Percentiles rank a stretch among this genome's conserved stretches.
Evolutionary conservation across 92 coral and sea anemone species (phyloP).

Genomic region (Nematostella vectensis): DNA sequence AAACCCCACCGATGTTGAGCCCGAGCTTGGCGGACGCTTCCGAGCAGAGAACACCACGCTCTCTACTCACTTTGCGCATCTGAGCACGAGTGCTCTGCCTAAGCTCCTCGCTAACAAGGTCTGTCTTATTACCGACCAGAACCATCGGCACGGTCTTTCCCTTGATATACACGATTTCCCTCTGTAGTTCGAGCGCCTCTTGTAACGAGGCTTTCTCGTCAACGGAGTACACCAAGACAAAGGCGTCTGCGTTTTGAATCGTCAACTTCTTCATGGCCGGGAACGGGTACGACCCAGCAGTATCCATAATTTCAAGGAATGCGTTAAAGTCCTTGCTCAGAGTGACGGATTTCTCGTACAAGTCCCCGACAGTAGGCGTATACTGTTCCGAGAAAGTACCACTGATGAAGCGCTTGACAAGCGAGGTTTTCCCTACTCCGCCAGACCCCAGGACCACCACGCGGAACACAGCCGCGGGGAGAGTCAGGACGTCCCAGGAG

Average conservation of each 20-base stretch:
- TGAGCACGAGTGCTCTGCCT: constrained; percentile 24
- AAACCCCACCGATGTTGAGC: constrained; percentile 59
- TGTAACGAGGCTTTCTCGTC: constrained; percentile 61
- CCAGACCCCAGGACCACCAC: constrained; percentile 90
- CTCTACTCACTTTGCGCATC: constrained; percentile 38
- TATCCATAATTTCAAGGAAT: constrained; percentile 76
- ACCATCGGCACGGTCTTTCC: constrained; percentile 75
- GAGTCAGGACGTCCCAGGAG: constrained; percentile 56
- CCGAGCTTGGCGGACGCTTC: constrained; percentile 73
- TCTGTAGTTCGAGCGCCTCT: constrained; percentile 61
- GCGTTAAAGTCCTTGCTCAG: constrained; percentile 73
- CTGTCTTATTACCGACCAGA: constrained; percentile 90
- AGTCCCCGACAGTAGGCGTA: constrained; percentile 80
- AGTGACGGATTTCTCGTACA: constrained; percentile 71
- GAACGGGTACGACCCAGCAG: constrained; percentile 91
- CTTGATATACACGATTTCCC: constrained; percentile 71
- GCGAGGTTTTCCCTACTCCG: constrained; percentile 93
- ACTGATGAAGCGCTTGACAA: constrained; percentile 58
- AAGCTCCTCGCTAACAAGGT: constrained; percentile 48
- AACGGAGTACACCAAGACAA: constrained; percentile 75
- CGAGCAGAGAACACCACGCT: constrained; percentile 44
- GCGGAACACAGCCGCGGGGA: constrained; percentile 65
- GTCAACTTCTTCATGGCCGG: constrained; percentile 97
- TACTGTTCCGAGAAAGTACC: constrained; percentile 58
- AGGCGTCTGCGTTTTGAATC: constrained; percentile 73